Percentiles rank a stretch among this genome's conserved stretches.
Conservation (phyloP, 2,888 invertebrate genomes). For the Horisme vitalbata region DNA sequence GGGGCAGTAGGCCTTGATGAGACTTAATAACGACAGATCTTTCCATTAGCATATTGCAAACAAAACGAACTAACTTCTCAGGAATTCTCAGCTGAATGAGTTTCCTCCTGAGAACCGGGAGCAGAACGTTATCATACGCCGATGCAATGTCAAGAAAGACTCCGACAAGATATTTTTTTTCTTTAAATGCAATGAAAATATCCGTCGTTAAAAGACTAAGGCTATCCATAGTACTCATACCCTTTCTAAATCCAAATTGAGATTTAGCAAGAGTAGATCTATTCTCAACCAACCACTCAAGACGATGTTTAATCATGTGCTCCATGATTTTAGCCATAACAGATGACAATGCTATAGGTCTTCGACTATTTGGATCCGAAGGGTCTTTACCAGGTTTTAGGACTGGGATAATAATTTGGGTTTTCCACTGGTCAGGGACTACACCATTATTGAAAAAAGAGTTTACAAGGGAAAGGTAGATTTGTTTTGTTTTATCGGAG, state of each 20-base stretch:
- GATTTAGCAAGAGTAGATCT: slow-evolving; percentile 13
- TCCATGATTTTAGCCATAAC: slow-evolving; percentile 32
- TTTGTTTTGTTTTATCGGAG: no score
- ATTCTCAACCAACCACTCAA: slow-evolving; percentile 35
- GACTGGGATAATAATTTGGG: slow-evolving; percentile 34
- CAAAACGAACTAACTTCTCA: slow-evolving; percentile 17
- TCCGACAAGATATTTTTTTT: slow-evolving; percentile 24
- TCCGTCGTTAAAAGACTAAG: slow-evolving; percentile 34
- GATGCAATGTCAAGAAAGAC: slow-evolving; percentile 37
- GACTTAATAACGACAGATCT: slow-evolving; percentile 18
- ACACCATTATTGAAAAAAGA: no score
- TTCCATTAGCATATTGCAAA: slow-evolving; percentile 19
- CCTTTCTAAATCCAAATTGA: slow-evolving; percentile 38
- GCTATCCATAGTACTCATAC: slow-evolving; percentile 37
- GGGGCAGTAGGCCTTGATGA: slow-evolving; percentile 1
- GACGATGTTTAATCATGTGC: slow-evolving; percentile 31
- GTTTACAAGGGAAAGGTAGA: no score
- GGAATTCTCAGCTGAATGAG: slow-evolving; percentile 15
- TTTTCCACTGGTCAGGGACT: slow-evolving; percentile 29
- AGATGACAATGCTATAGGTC: slow-evolving; percentile 35
- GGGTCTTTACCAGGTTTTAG: slow-evolving; percentile 35
- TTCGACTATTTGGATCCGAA: slow-evolving; percentile 14
- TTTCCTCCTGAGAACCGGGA: no score
- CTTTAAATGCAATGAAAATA: slow-evolving; percentile 25
- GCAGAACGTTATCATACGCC: not conserved